A percentile compares a stretch with the other conserved stretches of the same genome.
Evolutionary conservation across 2,113 vertebrate genomes (phyloP).

Genomic region (Pedetes capensis): DNA sequence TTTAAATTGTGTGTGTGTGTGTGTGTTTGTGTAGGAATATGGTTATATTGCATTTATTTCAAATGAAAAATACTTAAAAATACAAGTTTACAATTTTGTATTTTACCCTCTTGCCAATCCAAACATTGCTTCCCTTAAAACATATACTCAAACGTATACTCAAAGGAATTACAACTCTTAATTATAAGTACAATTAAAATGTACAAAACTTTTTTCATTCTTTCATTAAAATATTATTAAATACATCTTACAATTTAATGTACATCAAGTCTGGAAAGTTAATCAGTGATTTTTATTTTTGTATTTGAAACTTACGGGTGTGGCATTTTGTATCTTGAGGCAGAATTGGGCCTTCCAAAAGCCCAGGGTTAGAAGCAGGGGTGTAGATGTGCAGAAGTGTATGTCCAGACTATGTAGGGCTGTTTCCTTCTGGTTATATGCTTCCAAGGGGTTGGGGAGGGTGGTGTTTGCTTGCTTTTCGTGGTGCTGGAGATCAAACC

Average conservation of each 20-base stretch:
- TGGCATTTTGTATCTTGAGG: conserved; percentile 1
- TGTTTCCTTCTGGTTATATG: not conserved
- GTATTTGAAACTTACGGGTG: conserved; percentile 47
- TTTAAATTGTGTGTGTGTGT: conserved; percentile 48
- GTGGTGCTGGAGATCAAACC: not conserved
- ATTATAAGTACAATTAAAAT: conserved; percentile 21
- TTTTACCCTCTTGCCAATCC: conserved; percentile 50
- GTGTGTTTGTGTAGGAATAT: not conserved
- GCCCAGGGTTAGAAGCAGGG: not conserved
- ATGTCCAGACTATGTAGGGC: not conserved
- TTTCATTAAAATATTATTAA: not conserved
- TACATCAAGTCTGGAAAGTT: not conserved
- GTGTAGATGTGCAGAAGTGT: not conserved
- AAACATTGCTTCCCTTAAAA: conserved; percentile 43
- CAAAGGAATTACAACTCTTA: conserved; percentile 26
- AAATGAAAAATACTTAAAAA: conserved; percentile 67
- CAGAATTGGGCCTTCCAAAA: not conserved
- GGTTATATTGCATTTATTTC: conserved; percentile 51
- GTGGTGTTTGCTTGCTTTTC: not conserved
- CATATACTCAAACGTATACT: not conserved
- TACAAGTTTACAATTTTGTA: conserved; percentile 1
- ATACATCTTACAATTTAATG: not conserved
- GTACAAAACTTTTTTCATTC: conserved; percentile 18
- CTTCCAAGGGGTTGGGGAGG: too few relatives aligned
- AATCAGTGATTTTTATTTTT: conserved; percentile 31